phyloP scores from a whole-genome alignment of 2,888 invertebrate species.

The Lasioglossum lativentre region DNA sequence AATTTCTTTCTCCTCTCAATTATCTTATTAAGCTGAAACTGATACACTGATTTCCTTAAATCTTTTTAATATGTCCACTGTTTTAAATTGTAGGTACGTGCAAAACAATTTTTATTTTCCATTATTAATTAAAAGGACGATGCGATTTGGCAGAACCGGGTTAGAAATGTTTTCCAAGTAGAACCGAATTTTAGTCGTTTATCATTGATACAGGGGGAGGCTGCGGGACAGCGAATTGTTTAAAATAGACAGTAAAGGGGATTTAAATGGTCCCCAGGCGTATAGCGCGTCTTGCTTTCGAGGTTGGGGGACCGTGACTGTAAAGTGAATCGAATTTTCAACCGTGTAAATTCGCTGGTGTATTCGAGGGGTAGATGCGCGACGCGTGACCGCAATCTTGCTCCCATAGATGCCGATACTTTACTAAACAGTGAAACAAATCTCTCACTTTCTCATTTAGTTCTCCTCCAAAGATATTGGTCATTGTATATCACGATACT shows the following conservation, averaged over 20 bases:
- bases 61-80: no score
- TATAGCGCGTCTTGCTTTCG: slow-evolving; percentile 50
- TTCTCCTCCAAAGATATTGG: neutral
- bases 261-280: slow-evolving; percentile 79
- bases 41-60: no score
- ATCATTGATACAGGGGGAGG: slow-evolving; percentile 48
- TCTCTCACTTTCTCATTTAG: neutral
- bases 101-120: neutral
- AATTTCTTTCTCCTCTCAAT: no score
- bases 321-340: slow-evolving; percentile 81
- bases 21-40: no score
- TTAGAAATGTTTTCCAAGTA: slow-evolving; percentile 21
- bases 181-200: slow-evolving; percentile 69
- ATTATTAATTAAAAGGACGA: neutral
- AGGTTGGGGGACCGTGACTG: slow-evolving; percentile 67
- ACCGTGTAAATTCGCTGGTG: slow-evolving; percentile 68
- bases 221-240: slow-evolving; percentile 74
- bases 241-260: slow-evolving; percentile 79
- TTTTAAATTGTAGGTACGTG: no score
- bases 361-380: slow-evolving; percentile 39
- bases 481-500: neutral
- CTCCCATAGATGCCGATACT: slow-evolving; percentile 10
- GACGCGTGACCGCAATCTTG: slow-evolving; percentile 47
- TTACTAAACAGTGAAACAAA: slow-evolving; percentile 3
- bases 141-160: neutral